Evolutionary conservation across 2,888 invertebrate genomes (phyloP).

Genomic region (Xanthostigma xanthostigma): DNA sequence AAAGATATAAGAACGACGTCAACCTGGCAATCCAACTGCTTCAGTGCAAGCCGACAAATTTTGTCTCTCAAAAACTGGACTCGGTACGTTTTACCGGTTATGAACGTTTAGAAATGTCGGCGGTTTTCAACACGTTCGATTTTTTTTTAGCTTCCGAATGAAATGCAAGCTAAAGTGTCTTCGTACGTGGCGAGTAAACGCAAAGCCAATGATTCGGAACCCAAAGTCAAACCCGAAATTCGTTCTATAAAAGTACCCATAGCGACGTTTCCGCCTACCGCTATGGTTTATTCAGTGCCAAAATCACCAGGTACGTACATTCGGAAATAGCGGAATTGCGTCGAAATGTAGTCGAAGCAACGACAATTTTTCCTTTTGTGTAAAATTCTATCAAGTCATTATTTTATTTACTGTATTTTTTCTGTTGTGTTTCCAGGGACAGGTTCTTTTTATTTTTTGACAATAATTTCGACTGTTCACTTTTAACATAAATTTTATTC

Average conservation of each 20-base stretch:
- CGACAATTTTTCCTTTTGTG: too few species aligned
- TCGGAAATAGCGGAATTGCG: too few species aligned
- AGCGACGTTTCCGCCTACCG: constrained; percentile 69
- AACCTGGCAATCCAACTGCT: constrained; percentile 84
- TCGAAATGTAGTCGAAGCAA: too few species aligned
- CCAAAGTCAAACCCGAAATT: constrained; percentile 29
- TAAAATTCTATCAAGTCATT: too few species aligned
- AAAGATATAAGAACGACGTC: constrained; percentile 86
- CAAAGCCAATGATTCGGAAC: constrained; percentile 29
- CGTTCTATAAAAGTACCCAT: constrained; percentile 60
- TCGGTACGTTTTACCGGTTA: constrained; percentile 45
- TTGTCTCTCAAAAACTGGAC: constrained; percentile 81
- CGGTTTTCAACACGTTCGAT: not conserved
- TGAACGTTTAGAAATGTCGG: not conserved
- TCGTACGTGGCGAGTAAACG: constrained; percentile 54
- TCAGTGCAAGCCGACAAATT: constrained; percentile 89
- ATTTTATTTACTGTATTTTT: too few species aligned
- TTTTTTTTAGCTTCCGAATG: constrained; percentile 63
- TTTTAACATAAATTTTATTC: too few species aligned
- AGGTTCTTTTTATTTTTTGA: too few species aligned
- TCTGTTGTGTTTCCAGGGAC: too few species aligned
- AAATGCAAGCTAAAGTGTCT: constrained; percentile 80
- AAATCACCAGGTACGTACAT: constrained; percentile 20
- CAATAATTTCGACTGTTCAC: too few species aligned
- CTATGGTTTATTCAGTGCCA: constrained; percentile 58